These are phyloP conservation scores for Andrena fulva DNA, from an alignment of 2,888 invertebrate genomes.

Conservation along the genomic window DNA sequence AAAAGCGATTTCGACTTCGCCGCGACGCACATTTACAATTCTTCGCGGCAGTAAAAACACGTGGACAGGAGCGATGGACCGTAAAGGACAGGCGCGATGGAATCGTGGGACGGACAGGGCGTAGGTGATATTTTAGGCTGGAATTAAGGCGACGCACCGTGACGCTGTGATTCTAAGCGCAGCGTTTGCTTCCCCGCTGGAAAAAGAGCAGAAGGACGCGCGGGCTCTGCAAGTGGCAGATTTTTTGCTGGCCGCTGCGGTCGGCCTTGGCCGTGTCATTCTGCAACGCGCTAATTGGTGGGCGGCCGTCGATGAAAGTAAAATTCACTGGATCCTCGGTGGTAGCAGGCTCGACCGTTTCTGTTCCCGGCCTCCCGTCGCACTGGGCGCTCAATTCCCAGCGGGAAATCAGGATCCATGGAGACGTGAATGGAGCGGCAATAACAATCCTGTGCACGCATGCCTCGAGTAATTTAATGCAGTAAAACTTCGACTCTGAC, in stretches of 20 bases:
- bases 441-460: no score
- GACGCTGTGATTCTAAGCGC: not conserved
- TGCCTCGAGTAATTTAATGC: no score
- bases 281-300: slow-evolving; percentile 30
- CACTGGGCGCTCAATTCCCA: not conserved
- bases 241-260: not conserved
- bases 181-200: not conserved
- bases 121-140: no score
- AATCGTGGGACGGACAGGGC: no score
- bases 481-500: no score
- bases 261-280: slow-evolving; percentile 58
- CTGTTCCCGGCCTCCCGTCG: not conserved
- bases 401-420: not conserved
- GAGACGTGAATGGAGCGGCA: no score
- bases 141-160: no score
- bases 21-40: no score
- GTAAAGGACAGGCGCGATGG: no score
- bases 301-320: slow-evolving; percentile 13
- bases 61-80: no score
- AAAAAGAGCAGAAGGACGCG: not conserved
- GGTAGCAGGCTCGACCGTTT: not conserved
- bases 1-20: no score
- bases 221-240: not conserved
- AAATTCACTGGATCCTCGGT: not conserved
- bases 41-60: no score